A percentile compares a stretch with the other conserved stretches of the same genome.
phyloP scores from a whole-genome alignment of 2,888 invertebrate species.

The Nowickia ferox region DNA sequence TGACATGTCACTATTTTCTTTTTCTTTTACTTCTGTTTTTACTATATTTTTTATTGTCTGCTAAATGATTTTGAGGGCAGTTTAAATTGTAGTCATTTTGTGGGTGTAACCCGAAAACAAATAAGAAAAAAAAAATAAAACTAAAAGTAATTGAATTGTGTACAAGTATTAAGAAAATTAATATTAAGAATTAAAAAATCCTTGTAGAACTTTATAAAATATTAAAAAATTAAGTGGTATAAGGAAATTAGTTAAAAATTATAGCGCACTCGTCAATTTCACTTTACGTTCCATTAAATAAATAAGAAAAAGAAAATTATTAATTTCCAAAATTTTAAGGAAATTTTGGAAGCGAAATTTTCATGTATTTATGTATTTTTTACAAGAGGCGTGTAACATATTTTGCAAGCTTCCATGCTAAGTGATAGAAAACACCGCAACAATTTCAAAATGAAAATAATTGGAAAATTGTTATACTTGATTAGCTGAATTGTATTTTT shows the following conservation, averaged over 20 bases:
- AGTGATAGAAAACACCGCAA: too few species aligned
- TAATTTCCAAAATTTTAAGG: too few species aligned
- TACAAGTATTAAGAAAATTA: slow-evolving; percentile 49
- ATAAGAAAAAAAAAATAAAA: slow-evolving; percentile 11
- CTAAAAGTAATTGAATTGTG: slow-evolving; percentile 55
- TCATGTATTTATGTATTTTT: too few species aligned
- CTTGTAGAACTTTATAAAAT: not conserved
- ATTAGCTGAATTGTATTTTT: not conserved
- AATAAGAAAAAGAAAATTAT: too few species aligned
- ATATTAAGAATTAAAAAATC: slow-evolving; percentile 8
- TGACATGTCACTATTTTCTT: slow-evolving; percentile 49
- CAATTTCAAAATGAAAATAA: too few species aligned
- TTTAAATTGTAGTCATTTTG: slow-evolving; percentile 53
- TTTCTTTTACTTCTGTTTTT: not conserved
- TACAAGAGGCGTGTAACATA: too few species aligned
- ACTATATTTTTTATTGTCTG: slow-evolving; percentile 26
- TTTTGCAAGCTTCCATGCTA: too few species aligned
- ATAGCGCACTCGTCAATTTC: too few species aligned
- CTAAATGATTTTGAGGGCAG: slow-evolving; percentile 50
- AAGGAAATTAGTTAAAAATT: not conserved
- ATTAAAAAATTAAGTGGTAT: slow-evolving; percentile 10
- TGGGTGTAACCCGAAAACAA: slow-evolving; percentile 52
- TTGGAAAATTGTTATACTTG: too few species aligned
- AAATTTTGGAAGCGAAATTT: too few species aligned
- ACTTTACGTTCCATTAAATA: too few species aligned